Conservation (phyloP, 2,797 vertebrate genomes). For the Discoglossus pictus region DNA sequence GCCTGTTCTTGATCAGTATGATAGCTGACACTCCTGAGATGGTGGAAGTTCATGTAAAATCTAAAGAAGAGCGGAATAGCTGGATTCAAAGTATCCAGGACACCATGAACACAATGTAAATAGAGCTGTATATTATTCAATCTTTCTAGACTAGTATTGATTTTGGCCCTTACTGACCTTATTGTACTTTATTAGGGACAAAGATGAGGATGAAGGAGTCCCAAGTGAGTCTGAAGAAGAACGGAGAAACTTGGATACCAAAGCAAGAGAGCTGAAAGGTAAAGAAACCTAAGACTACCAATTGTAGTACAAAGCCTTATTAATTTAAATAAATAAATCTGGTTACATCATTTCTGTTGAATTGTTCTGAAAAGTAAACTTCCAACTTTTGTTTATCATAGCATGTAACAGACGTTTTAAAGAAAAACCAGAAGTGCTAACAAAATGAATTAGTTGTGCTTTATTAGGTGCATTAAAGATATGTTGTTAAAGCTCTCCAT, state of each 20-base stretch:
- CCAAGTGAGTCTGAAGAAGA: conserved; percentile 96
- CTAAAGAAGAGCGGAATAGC: conserved; percentile 89
- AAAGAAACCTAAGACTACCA: too few relatives aligned
- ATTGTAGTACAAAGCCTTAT: too few relatives aligned
- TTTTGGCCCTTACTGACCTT: not conserved
- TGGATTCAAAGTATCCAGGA: conserved; percentile 93
- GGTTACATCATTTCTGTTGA: too few relatives aligned
- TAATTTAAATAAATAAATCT: too few relatives aligned
- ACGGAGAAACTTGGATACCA: conserved; percentile 83
- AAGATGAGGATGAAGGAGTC: conserved; percentile 95
- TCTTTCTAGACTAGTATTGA: not conserved
- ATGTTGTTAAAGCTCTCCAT: too few relatives aligned
- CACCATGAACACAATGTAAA: conserved; percentile 89
- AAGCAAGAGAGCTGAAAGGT: conserved; percentile 93
- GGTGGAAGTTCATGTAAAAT: conserved; percentile 90
- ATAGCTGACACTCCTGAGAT: conserved; percentile 88
- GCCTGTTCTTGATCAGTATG: conserved; percentile 92
- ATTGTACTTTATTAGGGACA: conserved; percentile 74
- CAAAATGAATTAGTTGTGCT: too few relatives aligned
- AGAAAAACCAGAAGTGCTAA: too few relatives aligned
- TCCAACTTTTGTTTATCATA: too few relatives aligned
- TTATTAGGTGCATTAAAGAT: too few relatives aligned
- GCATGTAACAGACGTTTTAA: too few relatives aligned
- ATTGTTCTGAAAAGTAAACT: too few relatives aligned
- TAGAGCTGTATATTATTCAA: not conserved